These are phyloP conservation scores for Nipponacmea schrenckii DNA, from an alignment of 2,888 invertebrate species.

Conservation along the genomic window DNA sequence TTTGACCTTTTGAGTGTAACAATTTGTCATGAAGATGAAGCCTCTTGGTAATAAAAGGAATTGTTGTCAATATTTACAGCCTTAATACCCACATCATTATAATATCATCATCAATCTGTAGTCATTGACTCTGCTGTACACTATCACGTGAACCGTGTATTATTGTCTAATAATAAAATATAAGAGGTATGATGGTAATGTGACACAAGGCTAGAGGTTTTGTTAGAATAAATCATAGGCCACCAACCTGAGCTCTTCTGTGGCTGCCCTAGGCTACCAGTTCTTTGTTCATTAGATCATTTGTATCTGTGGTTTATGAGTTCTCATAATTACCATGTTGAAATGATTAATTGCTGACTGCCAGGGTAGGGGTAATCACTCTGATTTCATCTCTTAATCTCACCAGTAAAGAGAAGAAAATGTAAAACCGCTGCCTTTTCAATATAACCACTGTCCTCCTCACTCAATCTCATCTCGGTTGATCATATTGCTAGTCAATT, in stretches of 20 bases:
- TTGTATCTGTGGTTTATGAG: not conserved
- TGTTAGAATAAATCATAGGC: not conserved
- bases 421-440: slow-evolving; percentile 1
- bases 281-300: not conserved
- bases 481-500: slow-evolving; percentile 7
- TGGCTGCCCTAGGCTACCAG: slow-evolving; percentile 4
- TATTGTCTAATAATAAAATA: no score
- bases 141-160: no score
- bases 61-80: no score
- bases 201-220: slow-evolving; percentile 7
- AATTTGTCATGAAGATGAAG: no score
- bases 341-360: slow-evolving; percentile 1
- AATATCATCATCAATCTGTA: no score
- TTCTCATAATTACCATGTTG: slow-evolving; percentile 5
- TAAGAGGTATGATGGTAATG: not conserved
- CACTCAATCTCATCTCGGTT: not conserved
- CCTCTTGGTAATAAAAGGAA: no score
- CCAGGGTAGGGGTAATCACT: slow-evolving; percentile 3
- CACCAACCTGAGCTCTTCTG: not conserved
- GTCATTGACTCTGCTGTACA: no score
- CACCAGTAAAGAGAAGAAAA: not conserved
- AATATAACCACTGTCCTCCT: not conserved
- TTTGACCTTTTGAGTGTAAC: no score
- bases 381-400: not conserved
- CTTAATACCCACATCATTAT: no score